Evolutionary conservation across 2,888 invertebrate species (phyloP), one percentile per base, ranked within the genome.

Genomic region (Nemotelus pantherinus): DNA sequence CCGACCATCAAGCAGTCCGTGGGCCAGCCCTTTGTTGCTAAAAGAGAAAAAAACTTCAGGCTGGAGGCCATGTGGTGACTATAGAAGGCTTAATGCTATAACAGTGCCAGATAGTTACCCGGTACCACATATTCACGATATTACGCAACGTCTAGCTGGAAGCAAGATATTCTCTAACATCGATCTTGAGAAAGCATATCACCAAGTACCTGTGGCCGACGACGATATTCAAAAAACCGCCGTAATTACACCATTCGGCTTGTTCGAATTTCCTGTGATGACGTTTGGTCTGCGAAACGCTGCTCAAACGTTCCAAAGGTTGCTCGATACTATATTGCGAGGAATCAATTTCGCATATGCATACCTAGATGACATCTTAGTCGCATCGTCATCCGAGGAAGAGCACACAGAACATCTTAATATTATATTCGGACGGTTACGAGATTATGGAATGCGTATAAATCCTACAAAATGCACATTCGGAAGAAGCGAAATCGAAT

Each of bases 191-290:
- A 65, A 79, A 50, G 85, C 85, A 0, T 87, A 83, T 77, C 81
- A 85, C 68, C 83, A 85, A 57, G 84, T 87, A 43, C 84, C 84
- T 0, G 82, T 86, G 2, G 80, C 78, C 2, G 72, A 80, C 4
- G 83, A 81, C 41, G 83, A 85, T 77, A 81, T 86, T 10, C 80
- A 64, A 1, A 86, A 86, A 79, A 85, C 84, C 1, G 85, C 83
- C 0, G 83, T 85, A 2, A 83, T 78, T 3, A 85, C 84, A 3
- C 84, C 85, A 0, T 85, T 85, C 77, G 85, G 84, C 1, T 77
- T 85, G 1, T 85, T 82, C 74, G 85, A 85, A 79, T 84, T 82
- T 74, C 44, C 80, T 0, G 41, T 64, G 6, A 85, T 85, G 85
- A 78, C 82, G 5, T 85, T 85, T 67, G 84, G 85, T 0, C 80